Evolutionary conservation across 2,113 vertebrate genomes (phyloP).

Genomic region (Leucoraja erinaceus): DNA sequence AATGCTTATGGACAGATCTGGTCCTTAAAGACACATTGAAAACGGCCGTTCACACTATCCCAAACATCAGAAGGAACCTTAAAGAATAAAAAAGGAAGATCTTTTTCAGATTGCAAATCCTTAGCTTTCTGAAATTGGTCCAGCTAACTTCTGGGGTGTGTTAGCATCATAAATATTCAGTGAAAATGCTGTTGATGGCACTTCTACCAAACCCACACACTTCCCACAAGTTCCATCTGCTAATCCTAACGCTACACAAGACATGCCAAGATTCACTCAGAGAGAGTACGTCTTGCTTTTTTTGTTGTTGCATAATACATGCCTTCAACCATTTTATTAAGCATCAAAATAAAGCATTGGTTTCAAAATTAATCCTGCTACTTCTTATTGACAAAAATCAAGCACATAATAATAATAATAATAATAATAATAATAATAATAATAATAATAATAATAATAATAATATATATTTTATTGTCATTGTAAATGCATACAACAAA

Average conservation of each 20-base stretch:
- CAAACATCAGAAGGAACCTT: background rate
- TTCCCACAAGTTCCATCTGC: constrained; percentile 29
- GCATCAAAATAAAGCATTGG: no score
- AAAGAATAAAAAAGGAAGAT: background rate
- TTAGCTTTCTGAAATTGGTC: constrained; percentile 24
- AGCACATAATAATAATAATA: no score
- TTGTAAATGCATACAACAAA: no score
- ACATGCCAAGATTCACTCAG: background rate
- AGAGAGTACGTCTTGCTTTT: background rate
- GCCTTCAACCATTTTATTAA: no score
- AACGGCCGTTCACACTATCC: background rate
- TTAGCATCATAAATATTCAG: constrained; percentile 24
- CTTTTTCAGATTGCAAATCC: constrained; percentile 1
- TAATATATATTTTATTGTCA: no score
- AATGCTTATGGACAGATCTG: background rate
- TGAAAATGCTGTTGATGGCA: constrained; percentile 13
- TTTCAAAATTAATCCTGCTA: no score
- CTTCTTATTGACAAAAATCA: no score
- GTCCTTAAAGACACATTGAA: background rate
- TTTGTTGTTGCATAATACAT: background rate
- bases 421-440: no score
- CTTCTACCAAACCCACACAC: constrained; percentile 4
- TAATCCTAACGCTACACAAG: background rate
- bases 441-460: no score
- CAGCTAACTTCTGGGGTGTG: background rate